Conservation (phyloP, 2,113 vertebrate species). For the Grantiella picta region DNA sequence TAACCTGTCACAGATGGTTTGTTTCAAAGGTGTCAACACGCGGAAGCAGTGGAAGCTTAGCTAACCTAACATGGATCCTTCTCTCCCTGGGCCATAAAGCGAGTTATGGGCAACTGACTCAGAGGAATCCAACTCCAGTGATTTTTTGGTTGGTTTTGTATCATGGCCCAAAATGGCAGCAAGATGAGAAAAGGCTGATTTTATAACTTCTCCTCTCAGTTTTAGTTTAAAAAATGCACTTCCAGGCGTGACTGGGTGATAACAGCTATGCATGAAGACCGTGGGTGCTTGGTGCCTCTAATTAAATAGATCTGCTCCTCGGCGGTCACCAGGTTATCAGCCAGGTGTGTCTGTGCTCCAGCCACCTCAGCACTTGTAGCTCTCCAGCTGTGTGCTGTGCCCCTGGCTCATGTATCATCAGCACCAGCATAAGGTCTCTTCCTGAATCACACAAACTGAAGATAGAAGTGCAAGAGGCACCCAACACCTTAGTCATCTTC, state of each 20-base stretch:
- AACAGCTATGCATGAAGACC: neutral
- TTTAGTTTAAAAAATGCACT: neutral
- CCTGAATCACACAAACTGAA: neutral
- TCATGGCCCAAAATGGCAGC: neutral
- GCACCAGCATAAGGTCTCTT: neutral
- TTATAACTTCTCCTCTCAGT: neutral
- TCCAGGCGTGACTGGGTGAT: neutral
- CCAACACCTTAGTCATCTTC: neutral
- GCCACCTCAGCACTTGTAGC: neutral
- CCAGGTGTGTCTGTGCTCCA: neutral
- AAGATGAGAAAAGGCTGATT: neutral
- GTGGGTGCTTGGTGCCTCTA: neutral
- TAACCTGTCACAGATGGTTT: neutral
- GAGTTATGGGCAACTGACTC: neutral
- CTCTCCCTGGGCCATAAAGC: neutral
- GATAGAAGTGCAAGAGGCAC: neutral
- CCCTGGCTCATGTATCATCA: fast-evolving
- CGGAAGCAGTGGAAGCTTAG: neutral
- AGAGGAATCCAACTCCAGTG: neutral
- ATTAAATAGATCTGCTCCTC: neutral
- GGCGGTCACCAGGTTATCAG: neutral
- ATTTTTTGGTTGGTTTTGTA: neutral
- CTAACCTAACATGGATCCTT: neutral
- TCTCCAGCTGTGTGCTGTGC: neutral
- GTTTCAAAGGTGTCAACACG: neutral